Conservation (phyloP, 2,113 vertebrate genomes). For the Felis chaus region DNA sequence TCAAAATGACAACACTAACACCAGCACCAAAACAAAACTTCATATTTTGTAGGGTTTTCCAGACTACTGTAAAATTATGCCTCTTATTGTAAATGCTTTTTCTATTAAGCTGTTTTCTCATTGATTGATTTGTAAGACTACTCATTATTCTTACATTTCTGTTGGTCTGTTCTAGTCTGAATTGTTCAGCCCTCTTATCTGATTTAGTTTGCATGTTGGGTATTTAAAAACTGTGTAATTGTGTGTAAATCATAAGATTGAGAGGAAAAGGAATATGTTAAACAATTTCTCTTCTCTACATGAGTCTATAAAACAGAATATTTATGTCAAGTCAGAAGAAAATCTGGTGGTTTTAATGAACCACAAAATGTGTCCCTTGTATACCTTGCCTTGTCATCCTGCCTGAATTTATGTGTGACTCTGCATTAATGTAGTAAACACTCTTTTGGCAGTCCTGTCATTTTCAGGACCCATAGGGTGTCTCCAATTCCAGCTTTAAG, state of each 20-base stretch:
- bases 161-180: not conserved
- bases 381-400: not conserved
- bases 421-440: not conserved
- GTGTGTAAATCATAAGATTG: accelerated
- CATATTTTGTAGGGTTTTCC: not conserved
- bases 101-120: not conserved
- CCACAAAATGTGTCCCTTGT: not conserved
- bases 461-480: not conserved
- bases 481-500: constrained; percentile 46
- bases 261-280: not conserved
- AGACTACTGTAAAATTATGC: not conserved
- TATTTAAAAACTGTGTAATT: not conserved
- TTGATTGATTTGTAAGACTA: not conserved
- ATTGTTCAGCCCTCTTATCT: not conserved
- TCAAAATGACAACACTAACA: not conserved
- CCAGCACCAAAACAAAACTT: accelerated
- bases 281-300: not conserved
- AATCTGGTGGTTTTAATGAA: constrained; percentile 53
- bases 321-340: constrained; percentile 43
- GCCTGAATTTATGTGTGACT: not conserved
- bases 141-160: not conserved
- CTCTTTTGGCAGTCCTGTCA: not conserved
- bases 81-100: not conserved
- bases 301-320: constrained; percentile 27
- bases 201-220: not conserved